Evolutionary conservation across 2,113 vertebrate species (phyloP).

Genomic region (Pan troglodytes): NHGRI_mPanTro3-v2.1_pri NC_072408.2:112888001-112888500

Average conservation of each 20-base stretch:
- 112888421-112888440: fast-evolving
- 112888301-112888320: background rate
- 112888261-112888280: background rate
- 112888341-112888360: background rate
- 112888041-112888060: background rate
- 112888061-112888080: background rate
- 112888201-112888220: background rate
- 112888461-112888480: background rate
- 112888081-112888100: fast-evolving
- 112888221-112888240: fast-evolving
- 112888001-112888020: conserved; percentile 15
- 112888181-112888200: background rate
- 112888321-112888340: background rate
- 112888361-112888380: background rate
- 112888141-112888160: background rate
- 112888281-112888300: background rate
- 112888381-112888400: fast-evolving
- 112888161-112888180: background rate
- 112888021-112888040: background rate
- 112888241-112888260: background rate
- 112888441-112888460: background rate
- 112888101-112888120: background rate
- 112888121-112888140: background rate
- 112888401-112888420: too few relatives aligned
- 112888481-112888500: background rate